phyloP scores from a whole-genome alignment of 2,888 invertebrate species.

The Brenthis ino region DNA sequence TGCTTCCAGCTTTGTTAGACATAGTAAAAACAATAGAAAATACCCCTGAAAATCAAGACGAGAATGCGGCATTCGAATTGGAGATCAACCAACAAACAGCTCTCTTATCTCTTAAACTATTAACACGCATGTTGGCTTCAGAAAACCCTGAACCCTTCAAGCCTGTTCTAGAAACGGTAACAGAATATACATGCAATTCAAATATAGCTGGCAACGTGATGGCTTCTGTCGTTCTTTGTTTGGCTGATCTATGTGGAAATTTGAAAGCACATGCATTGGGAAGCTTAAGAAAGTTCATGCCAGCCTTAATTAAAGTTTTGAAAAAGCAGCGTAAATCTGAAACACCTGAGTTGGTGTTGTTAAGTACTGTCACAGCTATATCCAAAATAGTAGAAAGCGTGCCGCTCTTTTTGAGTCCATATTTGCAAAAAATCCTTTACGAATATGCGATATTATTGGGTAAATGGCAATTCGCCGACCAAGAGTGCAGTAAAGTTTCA shows the following conservation, averaged over 20 bases:
- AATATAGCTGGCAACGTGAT: conserved; percentile 83
- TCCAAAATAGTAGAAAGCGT: conserved; percentile 92
- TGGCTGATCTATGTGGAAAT: conserved; percentile 89
- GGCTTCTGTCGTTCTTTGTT: conserved; percentile 88
- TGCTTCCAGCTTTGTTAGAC: conserved; percentile 84
- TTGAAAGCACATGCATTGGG: conserved; percentile 89
- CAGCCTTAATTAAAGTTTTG: conserved; percentile 85
- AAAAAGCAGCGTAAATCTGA: conserved; percentile 83
- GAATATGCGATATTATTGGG: conserved; percentile 84
- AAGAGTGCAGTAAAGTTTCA: conserved; percentile 75
- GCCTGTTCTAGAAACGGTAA: conserved; percentile 85
- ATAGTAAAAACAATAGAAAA: conserved; percentile 81
- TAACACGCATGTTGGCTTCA: conserved; percentile 88
- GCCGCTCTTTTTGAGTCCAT: conserved; percentile 92
- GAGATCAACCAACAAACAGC: conserved; percentile 91
- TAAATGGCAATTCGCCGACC: conserved; percentile 75
- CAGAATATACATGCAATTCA: conserved; percentile 81
- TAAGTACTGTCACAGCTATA: conserved; percentile 89
- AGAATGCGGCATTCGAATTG: conserved; percentile 79
- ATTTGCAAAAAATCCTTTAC: conserved; percentile 87
- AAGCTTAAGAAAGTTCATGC: conserved; percentile 90
- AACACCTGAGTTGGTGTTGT: conserved; percentile 83
- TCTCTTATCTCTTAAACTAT: conserved; percentile 89
- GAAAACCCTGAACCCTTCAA: conserved; percentile 87
- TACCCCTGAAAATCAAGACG: conserved; percentile 55